phyloP scores from a whole-genome alignment of 2,113 vertebrate species.

The Macrotus californicus region DNA sequence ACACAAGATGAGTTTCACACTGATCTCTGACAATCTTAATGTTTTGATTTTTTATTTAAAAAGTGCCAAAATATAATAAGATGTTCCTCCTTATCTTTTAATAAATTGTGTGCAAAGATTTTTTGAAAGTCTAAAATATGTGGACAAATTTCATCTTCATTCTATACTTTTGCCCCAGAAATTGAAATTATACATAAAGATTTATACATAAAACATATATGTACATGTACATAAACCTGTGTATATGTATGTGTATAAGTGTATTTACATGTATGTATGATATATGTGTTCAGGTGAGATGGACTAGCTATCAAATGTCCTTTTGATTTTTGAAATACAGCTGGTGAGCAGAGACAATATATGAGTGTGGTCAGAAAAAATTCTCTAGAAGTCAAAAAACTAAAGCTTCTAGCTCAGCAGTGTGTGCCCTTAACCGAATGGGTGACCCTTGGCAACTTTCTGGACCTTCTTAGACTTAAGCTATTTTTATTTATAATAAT shows the following conservation, averaged over 20 bases:
- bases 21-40: neutral
- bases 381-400: neutral
- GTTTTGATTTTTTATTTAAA: neutral
- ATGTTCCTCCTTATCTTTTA: neutral
- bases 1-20: neutral
- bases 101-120: neutral
- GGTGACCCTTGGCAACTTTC: neutral
- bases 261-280: neutral
- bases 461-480: neutral
- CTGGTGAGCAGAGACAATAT: neutral
- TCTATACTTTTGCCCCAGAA: neutral
- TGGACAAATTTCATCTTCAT: neutral
- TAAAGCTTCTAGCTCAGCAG: neutral
- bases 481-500: neutral
- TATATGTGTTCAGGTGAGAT: neutral
- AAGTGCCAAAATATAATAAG: neutral
- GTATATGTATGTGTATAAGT: neutral
- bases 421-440: neutral
- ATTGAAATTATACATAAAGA: neutral
- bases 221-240: neutral
- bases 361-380: neutral
- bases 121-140: neutral
- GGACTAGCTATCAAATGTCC: neutral
- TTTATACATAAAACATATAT: neutral
- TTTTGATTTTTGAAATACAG: neutral